Percentiles rank a stretch among this genome's conserved stretches.
Conservation (phyloP, 2,113 vertebrate genomes). For the Craseonycteris thonglongyai region DNA sequence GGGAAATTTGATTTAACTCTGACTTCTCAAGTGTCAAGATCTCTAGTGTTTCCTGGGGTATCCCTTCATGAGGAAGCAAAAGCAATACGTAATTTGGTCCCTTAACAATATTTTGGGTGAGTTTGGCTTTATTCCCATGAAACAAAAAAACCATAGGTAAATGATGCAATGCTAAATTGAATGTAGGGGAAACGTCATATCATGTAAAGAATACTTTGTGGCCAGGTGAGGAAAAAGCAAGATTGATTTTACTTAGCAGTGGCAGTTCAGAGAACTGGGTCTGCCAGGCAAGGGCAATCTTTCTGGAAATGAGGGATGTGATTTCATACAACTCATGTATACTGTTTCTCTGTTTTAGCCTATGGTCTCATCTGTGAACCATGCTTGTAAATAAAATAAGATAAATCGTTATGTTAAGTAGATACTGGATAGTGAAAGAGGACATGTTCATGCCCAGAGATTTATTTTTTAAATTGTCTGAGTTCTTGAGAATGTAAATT, state of each 20-base stretch:
- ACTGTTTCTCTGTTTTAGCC: not conserved
- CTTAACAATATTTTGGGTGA: not conserved
- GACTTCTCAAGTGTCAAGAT: not conserved
- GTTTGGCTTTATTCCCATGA: not conserved
- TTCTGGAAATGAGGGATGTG: not conserved
- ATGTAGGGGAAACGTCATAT: not conserved
- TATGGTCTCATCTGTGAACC: not conserved
- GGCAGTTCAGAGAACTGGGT: not conserved
- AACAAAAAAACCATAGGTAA: not conserved
- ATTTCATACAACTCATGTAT: not conserved
- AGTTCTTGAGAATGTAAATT: not conserved
- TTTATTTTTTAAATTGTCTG: not conserved
- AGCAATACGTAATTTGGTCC: not conserved
- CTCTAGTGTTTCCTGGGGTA: not conserved
- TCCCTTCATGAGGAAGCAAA: not conserved
- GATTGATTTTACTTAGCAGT: not conserved
- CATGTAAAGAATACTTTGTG: not conserved
- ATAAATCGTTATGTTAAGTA: not conserved
- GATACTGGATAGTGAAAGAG: not conserved
- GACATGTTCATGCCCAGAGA: not conserved
- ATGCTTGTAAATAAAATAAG: not conserved
- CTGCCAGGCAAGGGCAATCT: not conserved
- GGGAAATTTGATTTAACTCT: not conserved
- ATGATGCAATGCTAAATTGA: not conserved
- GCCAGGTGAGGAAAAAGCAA: not conserved